A percentile compares a stretch with the other conserved stretches of the same genome.
Conservation (phyloP, 2,113 vertebrate genomes). For the Chamaea fasciata region DNA sequence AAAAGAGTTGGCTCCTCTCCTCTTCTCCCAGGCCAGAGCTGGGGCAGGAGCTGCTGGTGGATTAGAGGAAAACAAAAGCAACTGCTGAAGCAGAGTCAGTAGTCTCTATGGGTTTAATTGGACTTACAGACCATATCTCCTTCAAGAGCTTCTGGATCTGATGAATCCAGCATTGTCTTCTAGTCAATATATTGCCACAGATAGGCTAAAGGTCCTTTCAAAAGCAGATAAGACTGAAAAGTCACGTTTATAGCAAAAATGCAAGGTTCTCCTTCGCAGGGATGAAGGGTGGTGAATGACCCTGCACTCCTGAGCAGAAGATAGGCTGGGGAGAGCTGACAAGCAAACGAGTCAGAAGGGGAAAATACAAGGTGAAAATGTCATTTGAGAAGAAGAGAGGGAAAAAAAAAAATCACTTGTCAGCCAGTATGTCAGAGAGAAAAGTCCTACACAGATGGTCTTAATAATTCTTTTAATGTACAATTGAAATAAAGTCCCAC, state of each 20-base stretch:
- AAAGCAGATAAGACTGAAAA: not conserved
- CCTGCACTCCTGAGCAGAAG: not conserved
- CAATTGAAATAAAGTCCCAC: not conserved
- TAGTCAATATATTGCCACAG: not conserved
- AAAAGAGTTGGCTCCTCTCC: not conserved
- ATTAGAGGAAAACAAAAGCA: not conserved
- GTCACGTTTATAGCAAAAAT: not conserved
- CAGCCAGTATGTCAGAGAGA: not conserved
- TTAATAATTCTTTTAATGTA: constrained; percentile 37
- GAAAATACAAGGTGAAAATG: not conserved
- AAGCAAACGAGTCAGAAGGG: not conserved
- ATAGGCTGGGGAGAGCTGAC: not conserved
- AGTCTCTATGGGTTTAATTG: not conserved
- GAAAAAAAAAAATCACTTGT: not conserved
- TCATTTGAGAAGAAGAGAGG: not conserved
- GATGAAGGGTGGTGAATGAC: not conserved
- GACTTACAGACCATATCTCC: not conserved
- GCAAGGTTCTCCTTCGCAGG: not conserved
- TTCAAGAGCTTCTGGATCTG: not conserved
- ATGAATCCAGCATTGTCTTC: not conserved
- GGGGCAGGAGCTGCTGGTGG: not conserved
- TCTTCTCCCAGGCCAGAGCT: not conserved
- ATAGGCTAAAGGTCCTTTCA: not conserved
- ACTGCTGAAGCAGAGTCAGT: not conserved
- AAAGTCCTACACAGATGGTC: not conserved